These are phyloP conservation scores for Drosophila aldrichi DNA, from an alignment of 2,888 invertebrate genomes.

Conservation along the genomic window DNA sequence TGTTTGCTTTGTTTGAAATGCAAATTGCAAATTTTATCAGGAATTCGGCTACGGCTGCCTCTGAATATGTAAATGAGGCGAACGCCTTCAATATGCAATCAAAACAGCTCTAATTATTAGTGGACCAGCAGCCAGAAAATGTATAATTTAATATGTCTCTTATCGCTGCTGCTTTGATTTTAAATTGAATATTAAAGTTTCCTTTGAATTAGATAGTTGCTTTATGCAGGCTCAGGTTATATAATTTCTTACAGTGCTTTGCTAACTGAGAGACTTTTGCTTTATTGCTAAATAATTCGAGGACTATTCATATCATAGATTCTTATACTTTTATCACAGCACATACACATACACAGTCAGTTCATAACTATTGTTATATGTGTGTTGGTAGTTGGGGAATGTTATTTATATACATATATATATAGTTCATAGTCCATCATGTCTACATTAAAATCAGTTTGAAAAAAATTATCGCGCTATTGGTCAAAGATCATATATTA, in stretches of 20 bases:
- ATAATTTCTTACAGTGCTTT: neutral
- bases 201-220: neutral
- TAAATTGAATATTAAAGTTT: neutral
- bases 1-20: conserved; percentile 37
- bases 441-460: conserved; percentile 11
- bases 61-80: conserved; percentile 36
- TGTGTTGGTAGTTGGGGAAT: conserved; percentile 19
- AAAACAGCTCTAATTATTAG: neutral
- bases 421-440: conserved; percentile 5
- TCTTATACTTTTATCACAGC: neutral
- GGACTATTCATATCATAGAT: neutral
- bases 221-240: neutral
- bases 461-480: conserved; percentile 1
- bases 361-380: conserved; percentile 23
- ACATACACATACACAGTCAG: neutral
- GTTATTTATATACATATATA: neutral
- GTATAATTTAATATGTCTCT: neutral
- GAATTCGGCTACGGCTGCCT: conserved; percentile 4
- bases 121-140: neutral
- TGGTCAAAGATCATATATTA: conserved; percentile 2
- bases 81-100: conserved; percentile 1
- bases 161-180: conserved; percentile 1
- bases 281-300: neutral
- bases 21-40: conserved; percentile 30
- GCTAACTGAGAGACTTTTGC: neutral